These are phyloP conservation scores for Istiophorus platypterus DNA, from an alignment of 2,113 vertebrate species.

Conservation along the genomic window DNA sequence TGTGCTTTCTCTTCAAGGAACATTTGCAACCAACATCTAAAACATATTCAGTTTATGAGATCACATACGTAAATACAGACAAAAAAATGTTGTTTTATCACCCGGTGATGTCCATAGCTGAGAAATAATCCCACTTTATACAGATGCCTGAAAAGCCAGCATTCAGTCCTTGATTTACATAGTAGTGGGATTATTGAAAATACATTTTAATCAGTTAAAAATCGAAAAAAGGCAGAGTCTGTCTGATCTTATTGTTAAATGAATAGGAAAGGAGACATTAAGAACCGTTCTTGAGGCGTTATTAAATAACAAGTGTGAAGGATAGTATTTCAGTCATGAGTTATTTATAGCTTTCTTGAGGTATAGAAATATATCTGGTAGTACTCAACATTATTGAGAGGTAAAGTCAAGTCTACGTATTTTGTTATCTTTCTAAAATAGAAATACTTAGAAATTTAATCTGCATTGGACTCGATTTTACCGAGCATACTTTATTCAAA, in stretches of 20 bases:
- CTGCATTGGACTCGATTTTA: too few relatives aligned
- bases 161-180: background rate
- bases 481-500: too few relatives aligned
- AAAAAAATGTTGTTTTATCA: background rate
- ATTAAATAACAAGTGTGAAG: background rate
- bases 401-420: background rate
- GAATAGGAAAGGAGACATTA: background rate
- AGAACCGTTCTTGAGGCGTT: background rate
- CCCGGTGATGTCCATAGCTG: background rate
- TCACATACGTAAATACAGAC: background rate
- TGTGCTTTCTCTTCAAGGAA: slow-evolving; percentile 19
- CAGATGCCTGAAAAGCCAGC: too few relatives aligned
- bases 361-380: background rate
- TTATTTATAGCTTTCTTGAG: background rate
- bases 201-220: too few relatives aligned
- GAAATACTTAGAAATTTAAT: too few relatives aligned
- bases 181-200: too few relatives aligned
- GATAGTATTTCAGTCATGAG: background rate
- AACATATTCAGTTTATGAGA: background rate
- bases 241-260: background rate
- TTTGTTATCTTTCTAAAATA: background rate
- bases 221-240: background rate
- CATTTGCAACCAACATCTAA: slow-evolving; percentile 12
- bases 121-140: background rate
- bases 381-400: background rate